These are phyloP conservation scores for Abrostola tripartita DNA, from an alignment of 2,888 invertebrate species.

Conservation along the genomic window DNA sequence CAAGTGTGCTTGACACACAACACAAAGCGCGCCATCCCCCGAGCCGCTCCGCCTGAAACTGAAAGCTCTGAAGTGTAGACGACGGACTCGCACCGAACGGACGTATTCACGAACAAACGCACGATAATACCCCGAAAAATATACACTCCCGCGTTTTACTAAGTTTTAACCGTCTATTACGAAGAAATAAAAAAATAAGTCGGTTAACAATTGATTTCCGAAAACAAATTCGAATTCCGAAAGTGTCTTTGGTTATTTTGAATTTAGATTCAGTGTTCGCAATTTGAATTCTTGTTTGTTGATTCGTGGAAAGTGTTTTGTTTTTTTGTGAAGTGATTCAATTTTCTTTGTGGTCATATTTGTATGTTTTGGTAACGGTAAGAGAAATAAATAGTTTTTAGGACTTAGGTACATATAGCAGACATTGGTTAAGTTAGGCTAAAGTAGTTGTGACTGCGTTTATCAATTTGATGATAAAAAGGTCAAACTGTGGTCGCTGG, in stretches of 20 bases:
- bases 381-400: conserved; percentile 23
- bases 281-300: conserved; percentile 25
- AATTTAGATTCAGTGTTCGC: conserved; percentile 10
- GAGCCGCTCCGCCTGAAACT: conserved; percentile 52
- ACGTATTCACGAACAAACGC: conserved; percentile 55
- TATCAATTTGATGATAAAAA: conserved; percentile 45
- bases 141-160: conserved; percentile 36
- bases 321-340: conserved; percentile 42
- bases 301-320: conserved; percentile 33
- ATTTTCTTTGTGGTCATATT: conserved; percentile 51
- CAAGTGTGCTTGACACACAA: conserved; percentile 37
- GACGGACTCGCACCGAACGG: conserved; percentile 60
- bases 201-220: too few species aligned
- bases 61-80: conserved; percentile 63
- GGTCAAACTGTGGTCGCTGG: conserved; percentile 41
- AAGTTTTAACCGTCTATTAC: background rate
- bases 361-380: conserved; percentile 53
- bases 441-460: conserved; percentile 40
- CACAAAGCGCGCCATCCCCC: conserved; percentile 41
- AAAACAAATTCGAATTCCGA: conserved; percentile 6
- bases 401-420: too few species aligned
- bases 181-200: background rate
- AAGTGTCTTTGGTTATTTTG: conserved; percentile 12
- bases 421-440: conserved; percentile 1
- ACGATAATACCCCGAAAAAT: conserved; percentile 13